A percentile compares a stretch with the other conserved stretches of the same genome.
Evolutionary conservation across 2,888 invertebrate species (phyloP).

Genomic region (Epinotia bilunana): DNA sequence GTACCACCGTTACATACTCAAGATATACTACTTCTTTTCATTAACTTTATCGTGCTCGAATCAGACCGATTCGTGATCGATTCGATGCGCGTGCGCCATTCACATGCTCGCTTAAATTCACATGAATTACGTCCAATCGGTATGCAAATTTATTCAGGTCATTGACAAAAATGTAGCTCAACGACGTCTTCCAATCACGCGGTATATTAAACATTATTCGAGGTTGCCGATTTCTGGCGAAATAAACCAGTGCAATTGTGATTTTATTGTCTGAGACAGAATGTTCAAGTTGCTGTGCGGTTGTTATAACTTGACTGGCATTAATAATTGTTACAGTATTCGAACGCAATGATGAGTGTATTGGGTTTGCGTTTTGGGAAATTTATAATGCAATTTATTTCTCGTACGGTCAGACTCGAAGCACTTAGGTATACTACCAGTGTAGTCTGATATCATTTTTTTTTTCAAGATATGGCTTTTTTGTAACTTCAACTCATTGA

Average conservation of each 20-base stretch:
- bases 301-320: not conserved
- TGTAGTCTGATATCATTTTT: too few species aligned
- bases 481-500: too few species aligned
- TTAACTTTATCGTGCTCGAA: conserved; percentile 13
- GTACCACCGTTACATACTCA: not conserved
- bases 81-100: conserved; percentile 18
- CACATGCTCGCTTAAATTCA: conserved; percentile 29
- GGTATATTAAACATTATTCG: conserved; percentile 10
- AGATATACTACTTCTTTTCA: not conserved
- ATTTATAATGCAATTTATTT: not conserved
- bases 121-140: conserved; percentile 28
- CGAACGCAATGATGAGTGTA: not conserved
- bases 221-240: not conserved
- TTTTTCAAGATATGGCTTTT: too few species aligned
- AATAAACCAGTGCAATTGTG: not conserved
- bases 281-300: not conserved
- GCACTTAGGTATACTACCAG: not conserved
- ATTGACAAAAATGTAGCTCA: conserved; percentile 23
- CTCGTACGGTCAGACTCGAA: not conserved
- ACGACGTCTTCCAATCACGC: conserved; percentile 1
- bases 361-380: not conserved
- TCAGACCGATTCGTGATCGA: conserved; percentile 26
- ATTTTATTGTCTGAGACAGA: not conserved
- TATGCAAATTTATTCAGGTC: conserved; percentile 31
- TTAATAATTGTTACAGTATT: not conserved